These are phyloP conservation scores for Chloropsis cyanopogon DNA, from an alignment of 2,113 vertebrate species.

Conservation along the genomic window DNA sequence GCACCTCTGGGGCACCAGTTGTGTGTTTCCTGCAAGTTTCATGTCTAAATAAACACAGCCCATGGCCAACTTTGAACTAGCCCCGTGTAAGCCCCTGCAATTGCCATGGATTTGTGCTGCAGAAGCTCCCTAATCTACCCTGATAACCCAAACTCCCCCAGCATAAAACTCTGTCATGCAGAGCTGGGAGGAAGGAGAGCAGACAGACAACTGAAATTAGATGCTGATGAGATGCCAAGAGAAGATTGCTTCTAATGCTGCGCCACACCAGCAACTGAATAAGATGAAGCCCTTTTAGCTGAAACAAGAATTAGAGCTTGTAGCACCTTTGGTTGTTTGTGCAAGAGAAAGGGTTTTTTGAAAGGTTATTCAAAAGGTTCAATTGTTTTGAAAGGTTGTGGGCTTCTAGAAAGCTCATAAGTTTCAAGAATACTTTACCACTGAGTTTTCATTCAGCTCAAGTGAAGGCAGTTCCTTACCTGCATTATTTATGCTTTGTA, in stretches of 20 bases:
- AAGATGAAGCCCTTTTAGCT: not conserved
- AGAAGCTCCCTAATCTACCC: not conserved
- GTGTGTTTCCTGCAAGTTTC: not conserved
- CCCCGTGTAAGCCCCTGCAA: not conserved
- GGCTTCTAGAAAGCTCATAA: not conserved
- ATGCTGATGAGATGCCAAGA: constrained; percentile 26
- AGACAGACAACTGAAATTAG: constrained; percentile 13
- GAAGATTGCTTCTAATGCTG: not conserved
- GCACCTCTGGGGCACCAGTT: not conserved
- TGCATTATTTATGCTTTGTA: not conserved
- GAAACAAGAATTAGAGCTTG: not conserved
- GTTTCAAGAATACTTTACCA: not conserved
- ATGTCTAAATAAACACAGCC: not conserved
- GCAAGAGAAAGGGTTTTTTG: not conserved
- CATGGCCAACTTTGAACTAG: not conserved
- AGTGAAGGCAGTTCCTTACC: not conserved
- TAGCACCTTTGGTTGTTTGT: not conserved
- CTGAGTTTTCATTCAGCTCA: not conserved
- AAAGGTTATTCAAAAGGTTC: not conserved
- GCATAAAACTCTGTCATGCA: not conserved
- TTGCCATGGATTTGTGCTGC: not conserved
- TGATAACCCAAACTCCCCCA: not conserved
- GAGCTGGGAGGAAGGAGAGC: not conserved
- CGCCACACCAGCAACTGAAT: not conserved
- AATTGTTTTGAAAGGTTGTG: not conserved